Evolutionary conservation across 1,140 invertebrate species (phyloP), one percentile per base, ranked within the genome.

Genomic region (Chlorops oryzae): DNA sequence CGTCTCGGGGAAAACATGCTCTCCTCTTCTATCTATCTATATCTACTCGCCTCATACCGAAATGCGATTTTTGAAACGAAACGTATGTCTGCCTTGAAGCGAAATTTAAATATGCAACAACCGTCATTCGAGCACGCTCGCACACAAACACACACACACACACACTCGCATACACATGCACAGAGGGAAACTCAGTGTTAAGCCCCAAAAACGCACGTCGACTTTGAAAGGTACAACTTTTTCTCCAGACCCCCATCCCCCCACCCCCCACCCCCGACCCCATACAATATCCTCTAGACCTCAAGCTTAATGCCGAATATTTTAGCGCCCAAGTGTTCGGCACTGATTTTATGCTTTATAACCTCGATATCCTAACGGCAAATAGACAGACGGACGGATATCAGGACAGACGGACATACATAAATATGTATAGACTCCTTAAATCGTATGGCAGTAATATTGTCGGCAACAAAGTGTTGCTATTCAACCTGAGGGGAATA

Each of bases 311-410:
- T n/a, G n/a, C n/a, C 27, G 40, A 41, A 39, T 39, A 32, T 39
- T 49, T 49, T 49, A 49, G 15, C 38, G 35, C 47, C 38, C 21
- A 21, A 49, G 38, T 49, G 47, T 49, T 49, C 40, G 47, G 47
- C 47, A 40, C 47, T 49, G 47, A 49, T 49, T 49, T 49, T 49
- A 49, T 49, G 47, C 47, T 49, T 49, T 41, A 49, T 49, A 49
- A 49, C 47, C 40, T 40, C 47, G 37, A 49, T 28, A 49, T 40
- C 37, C 37, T 21, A 37, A 47, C 24, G 32, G 44, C 44, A 47
- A 47, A 47, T 44, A 44, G 34, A 44, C 42, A 44, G 41, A 28
- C 42, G 23, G 9, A 27, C 34, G 17, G 42, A 28, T n/a, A n/a
- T n/a, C 25, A n/a, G n/a, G 25, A 32, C 9, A 2, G 42, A n/a